phyloP scores from a whole-genome alignment of 2,797 vertebrate species.

The Gorsachius magnificus region DNA sequence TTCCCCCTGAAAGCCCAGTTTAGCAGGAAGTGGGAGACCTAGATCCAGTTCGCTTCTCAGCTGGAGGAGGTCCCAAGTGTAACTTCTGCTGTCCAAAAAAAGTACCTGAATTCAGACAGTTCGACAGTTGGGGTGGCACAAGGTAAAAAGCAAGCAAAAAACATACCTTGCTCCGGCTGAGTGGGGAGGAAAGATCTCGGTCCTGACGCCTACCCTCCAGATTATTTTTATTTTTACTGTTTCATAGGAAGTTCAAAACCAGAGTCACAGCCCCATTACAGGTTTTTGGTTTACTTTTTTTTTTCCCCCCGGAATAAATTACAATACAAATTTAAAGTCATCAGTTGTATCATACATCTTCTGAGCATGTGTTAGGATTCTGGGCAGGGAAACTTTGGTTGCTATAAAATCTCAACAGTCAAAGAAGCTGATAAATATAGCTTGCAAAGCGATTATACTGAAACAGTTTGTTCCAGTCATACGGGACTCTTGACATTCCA shows the following conservation, averaged over 20 bases:
- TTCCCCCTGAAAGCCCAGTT: not conserved
- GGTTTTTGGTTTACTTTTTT: not conserved
- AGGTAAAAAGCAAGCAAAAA: not conserved
- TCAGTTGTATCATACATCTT: not conserved
- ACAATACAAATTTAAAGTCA: not conserved
- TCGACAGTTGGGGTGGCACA: not conserved
- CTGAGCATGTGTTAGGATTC: conserved; percentile 23
- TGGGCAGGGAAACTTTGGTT: not conserved
- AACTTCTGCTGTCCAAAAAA: not conserved
- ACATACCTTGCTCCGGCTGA: not conserved
- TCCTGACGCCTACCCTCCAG: not conserved
- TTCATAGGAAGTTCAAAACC: not conserved
- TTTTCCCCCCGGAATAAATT: not conserved
- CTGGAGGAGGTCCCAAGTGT: not conserved
- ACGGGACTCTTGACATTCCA: conserved; percentile 43
- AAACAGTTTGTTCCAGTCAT: conserved; percentile 64
- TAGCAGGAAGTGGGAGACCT: not conserved
- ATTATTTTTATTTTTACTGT: not conserved
- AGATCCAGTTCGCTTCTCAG: not conserved
- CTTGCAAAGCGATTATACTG: conserved; percentile 37
- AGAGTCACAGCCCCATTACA: not conserved
- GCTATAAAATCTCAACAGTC: conserved; percentile 36
- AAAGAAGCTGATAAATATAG: conserved; percentile 53
- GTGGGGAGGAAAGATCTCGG: not conserved
- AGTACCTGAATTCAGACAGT: not conserved